These are phyloP conservation scores for Lipophrys pholis DNA, from an alignment of 2,113 vertebrate species.

Conservation along the genomic window DNA sequence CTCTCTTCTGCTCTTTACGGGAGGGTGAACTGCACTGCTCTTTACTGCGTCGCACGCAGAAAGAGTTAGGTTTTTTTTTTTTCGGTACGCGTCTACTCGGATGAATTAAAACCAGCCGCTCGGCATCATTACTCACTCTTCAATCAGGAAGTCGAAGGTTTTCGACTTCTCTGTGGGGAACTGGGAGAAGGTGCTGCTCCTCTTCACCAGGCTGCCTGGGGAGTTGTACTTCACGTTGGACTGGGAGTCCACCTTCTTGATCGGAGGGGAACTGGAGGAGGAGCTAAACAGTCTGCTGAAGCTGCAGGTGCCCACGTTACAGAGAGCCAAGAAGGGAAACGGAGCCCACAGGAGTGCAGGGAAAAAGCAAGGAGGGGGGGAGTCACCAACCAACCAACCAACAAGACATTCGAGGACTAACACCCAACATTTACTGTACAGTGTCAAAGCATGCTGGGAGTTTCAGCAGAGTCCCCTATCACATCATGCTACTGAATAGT, in stretches of 20 bases:
- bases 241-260: slow-evolving; percentile 89
- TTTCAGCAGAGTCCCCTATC: slow-evolving; percentile 4
- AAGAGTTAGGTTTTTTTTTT: not conserved
- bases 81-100: no score
- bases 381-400: slow-evolving; percentile 61
- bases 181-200: slow-evolving; percentile 92
- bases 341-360: slow-evolving; percentile 49
- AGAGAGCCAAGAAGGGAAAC: slow-evolving; percentile 55
- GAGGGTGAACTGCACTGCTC: slow-evolving; percentile 81
- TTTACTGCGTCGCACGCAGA: slow-evolving; percentile 57
- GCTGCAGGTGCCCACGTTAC: slow-evolving; percentile 77
- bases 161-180: slow-evolving; percentile 91
- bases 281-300: slow-evolving; percentile 98
- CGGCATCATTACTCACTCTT: slow-evolving; percentile 87
- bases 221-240: slow-evolving; percentile 94
- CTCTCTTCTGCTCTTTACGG: slow-evolving; percentile 93
- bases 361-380: slow-evolving; percentile 42
- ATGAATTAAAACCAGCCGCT: no score
- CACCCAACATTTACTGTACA: slow-evolving; percentile 41
- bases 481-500: not conserved
- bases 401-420: slow-evolving; percentile 34
- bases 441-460: slow-evolving; percentile 70
- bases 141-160: slow-evolving; percentile 96
- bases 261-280: slow-evolving; percentile 84
- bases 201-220: slow-evolving; percentile 82